Percentiles rank a stretch among this genome's conserved stretches.
These are phyloP conservation scores for Napeogenes sylphis DNA, from an alignment of 2,888 invertebrate species.

Conservation along the genomic window DNA sequence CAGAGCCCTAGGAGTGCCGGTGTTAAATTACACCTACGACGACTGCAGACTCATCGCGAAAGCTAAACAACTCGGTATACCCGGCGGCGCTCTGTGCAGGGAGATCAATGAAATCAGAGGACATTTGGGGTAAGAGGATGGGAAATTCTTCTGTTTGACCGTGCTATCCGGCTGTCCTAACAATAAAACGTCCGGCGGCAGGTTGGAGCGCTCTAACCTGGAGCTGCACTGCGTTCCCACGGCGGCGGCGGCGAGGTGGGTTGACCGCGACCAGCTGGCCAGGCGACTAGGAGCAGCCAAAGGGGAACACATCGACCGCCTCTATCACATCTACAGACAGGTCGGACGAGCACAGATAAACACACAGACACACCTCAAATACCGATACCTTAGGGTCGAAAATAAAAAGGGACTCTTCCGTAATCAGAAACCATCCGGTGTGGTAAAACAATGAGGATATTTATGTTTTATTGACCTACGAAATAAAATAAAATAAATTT, in stretches of 20 bases:
- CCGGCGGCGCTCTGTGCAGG: slow-evolving; percentile 83
- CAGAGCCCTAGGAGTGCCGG: slow-evolving; percentile 90
- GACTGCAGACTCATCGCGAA: slow-evolving; percentile 91
- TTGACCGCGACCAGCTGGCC: slow-evolving; percentile 75
- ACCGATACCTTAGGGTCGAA: no score
- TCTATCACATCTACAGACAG: slow-evolving; percentile 58
- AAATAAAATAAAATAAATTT: no score
- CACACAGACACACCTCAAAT: no score
- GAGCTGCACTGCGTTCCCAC: slow-evolving; percentile 65
- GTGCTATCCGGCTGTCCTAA: no score
- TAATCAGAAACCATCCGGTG: no score
- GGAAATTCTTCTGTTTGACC: not conserved
- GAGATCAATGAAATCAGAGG: slow-evolving; percentile 88
- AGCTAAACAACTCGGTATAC: slow-evolving; percentile 90
- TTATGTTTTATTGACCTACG: no score
- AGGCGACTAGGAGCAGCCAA: slow-evolving; percentile 74
- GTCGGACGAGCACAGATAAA: not conserved
- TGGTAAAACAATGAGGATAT: no score
- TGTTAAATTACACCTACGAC: slow-evolving; percentile 94
- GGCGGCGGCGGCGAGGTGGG: slow-evolving; percentile 41
- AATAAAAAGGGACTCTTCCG: no score
- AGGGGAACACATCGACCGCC: slow-evolving; percentile 43
- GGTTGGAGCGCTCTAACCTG: slow-evolving; percentile 74
- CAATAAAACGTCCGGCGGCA: slow-evolving; percentile 34
- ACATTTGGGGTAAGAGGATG: slow-evolving; percentile 81